Base-by-base conservation (phyloP, 2,888 invertebrate genomes). In the Galerucella pusilla region DNA sequence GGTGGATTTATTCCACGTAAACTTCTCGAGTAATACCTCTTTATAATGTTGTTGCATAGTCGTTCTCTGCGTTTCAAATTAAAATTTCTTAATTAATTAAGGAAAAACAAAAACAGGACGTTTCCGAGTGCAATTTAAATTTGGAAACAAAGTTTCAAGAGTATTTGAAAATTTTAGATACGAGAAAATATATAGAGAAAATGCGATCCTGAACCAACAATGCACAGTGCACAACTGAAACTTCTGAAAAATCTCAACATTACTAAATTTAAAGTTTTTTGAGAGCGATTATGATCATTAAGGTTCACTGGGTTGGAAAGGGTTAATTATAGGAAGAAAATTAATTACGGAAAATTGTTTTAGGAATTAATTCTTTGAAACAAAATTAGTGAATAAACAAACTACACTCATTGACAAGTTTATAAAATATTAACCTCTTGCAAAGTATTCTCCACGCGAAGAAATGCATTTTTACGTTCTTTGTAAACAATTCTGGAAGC, bases 1-100 rank as follows among this genome's bases (percentile, higher is more conserved):
- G 64, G 69, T 69, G 61, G 49, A 63, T 70, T 70, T 42, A 63
- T 70, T 70, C 63, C 52, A 63, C 63, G 60, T 52, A 70, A 70
- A 70, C 63, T 70, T 70, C 14, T 49, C 14, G n/a, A 68, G 59
- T 5, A 59, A 42, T 68, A 14, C 69, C 49, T 46, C 42, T 49
- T 52, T 28, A 63, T 63, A 70, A 63, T 63, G 61, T 63, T 70
- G 49, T 52, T 52, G 61, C 45, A 49, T 63, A 63, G 63, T 63
- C 20, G 63, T 63, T 70, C 28, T 11, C 54, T 63, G 52, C 49
- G 54, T 52, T 70, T 49, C 54, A 7, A 54, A 54, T 54, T 16
- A 54, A 54, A 54, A 54, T 57, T 57, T 63, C 61, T 42, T 54
- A 63, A 63, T 70, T 70, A 70, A 70, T 70, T 63, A 9, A 20